Conservation (phyloP, 2,113 vertebrate genomes). For the Clarias magur region DNA sequence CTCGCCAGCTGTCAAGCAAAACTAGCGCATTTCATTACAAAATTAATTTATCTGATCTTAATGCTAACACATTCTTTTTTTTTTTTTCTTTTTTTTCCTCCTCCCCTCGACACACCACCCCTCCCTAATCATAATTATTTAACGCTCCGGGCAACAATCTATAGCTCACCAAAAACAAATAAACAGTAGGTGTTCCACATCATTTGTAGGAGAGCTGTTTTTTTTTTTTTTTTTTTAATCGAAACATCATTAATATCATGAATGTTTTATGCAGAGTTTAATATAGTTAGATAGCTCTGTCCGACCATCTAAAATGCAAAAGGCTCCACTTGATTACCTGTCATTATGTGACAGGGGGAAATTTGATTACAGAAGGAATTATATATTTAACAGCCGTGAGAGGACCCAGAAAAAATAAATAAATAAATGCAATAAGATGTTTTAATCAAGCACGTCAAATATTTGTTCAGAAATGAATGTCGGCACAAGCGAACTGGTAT, state of each 20-base stretch:
- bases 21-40: constrained; percentile 81
- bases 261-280: constrained; percentile 78
- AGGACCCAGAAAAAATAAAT: constrained; percentile 59
- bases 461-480: constrained; percentile 39
- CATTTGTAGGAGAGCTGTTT: constrained; percentile 79
- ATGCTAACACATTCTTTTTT: constrained; percentile 81
- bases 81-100: constrained; percentile 63
- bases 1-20: constrained; percentile 85
- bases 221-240: constrained; percentile 66
- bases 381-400: constrained; percentile 75
- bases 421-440: constrained; percentile 41
- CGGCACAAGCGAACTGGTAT: constrained; percentile 23
- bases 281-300: constrained; percentile 77
- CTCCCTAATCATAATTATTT: constrained; percentile 77
- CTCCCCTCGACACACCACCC: constrained; percentile 42
- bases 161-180: constrained; percentile 81
- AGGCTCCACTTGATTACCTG: constrained; percentile 77
- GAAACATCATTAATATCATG: constrained; percentile 78
- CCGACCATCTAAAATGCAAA: constrained; percentile 71
- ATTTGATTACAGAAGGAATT: constrained; percentile 79
- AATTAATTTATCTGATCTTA: constrained; percentile 83
- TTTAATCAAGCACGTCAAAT: constrained; percentile 53
- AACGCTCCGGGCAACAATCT: constrained; percentile 81
- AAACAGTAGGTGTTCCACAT: constrained; percentile 78
- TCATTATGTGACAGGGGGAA: constrained; percentile 64